A percentile compares a stretch with the other conserved stretches of the same genome.
Evolutionary conservation across 2,113 vertebrate species (phyloP).

Genomic region (Halichoeres trimaculatus): DNA sequence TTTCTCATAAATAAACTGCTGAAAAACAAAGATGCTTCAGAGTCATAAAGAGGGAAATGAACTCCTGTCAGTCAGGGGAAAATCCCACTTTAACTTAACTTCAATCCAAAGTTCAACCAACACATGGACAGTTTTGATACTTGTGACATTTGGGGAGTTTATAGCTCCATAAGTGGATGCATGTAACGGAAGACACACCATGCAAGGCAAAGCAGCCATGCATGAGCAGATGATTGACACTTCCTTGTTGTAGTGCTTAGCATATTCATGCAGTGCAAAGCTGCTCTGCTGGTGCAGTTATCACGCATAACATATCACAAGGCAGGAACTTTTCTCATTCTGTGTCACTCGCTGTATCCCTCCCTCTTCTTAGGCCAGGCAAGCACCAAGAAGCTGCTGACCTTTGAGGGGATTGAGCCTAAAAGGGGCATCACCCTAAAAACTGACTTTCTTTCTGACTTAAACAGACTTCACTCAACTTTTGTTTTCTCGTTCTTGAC

Average conservation of each 20-base stretch:
- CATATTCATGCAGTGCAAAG: slow-evolving; percentile 49
- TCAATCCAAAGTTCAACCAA: slow-evolving; percentile 21
- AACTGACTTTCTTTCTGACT: slow-evolving; percentile 18
- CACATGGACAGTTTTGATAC: neutral
- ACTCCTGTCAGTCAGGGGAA: slow-evolving; percentile 17
- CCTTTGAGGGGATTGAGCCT: slow-evolving; percentile 28
- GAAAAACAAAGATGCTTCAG: slow-evolving; percentile 28
- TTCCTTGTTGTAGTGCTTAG: slow-evolving; percentile 45
- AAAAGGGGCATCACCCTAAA: neutral
- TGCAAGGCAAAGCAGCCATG: slow-evolving; percentile 17
- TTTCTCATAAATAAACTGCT: slow-evolving; percentile 15
- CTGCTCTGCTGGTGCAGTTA: slow-evolving; percentile 53
- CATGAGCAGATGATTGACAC: slow-evolving; percentile 31
- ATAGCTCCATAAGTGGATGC: neutral
- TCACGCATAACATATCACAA: slow-evolving; percentile 25
- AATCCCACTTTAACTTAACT: slow-evolving; percentile 39
- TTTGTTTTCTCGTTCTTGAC: slow-evolving; percentile 17
- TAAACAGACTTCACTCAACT: slow-evolving; percentile 12
- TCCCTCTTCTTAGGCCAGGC: neutral
- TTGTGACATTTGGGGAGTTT: neutral
- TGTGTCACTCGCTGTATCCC: slow-evolving; percentile 15
- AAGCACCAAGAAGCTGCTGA: slow-evolving; percentile 1
- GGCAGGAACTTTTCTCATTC: slow-evolving; percentile 32
- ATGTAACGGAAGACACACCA: neutral
- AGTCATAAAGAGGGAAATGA: slow-evolving; percentile 30